Evolutionary conservation across 2,888 invertebrate species (phyloP).

Genomic region (Apotomis turbidana): DNA sequence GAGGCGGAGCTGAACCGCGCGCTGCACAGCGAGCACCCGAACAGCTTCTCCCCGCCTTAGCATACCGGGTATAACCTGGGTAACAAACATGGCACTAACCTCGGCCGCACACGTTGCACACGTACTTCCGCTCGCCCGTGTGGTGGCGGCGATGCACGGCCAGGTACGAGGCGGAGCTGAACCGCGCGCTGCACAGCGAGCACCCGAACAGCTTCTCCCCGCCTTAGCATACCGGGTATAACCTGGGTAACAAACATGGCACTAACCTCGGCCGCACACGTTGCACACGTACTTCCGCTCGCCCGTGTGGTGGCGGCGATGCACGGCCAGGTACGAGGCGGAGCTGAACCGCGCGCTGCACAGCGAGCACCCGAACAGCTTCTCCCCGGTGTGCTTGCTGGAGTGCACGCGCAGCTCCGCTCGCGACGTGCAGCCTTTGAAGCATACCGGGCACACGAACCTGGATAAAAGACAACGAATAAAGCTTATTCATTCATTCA

Average conservation of each 20-base stretch:
- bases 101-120: slow-evolving; percentile 70
- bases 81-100: slow-evolving; percentile 51
- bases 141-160: slow-evolving; percentile 75
- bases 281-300: slow-evolving; percentile 68
- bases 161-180: slow-evolving; percentile 74
- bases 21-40: background rate
- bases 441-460: slow-evolving; percentile 75
- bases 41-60: slow-evolving; percentile 8
- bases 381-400: slow-evolving; percentile 74
- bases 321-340: slow-evolving; percentile 74
- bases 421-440: slow-evolving; percentile 76
- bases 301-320: slow-evolving; percentile 71
- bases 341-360: slow-evolving; percentile 75
- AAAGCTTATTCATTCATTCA: too few relatives aligned
- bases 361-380: slow-evolving; percentile 70
- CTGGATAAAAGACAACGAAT: slow-evolving; percentile 51
- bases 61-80: background rate
- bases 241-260: slow-evolving; percentile 40
- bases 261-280: slow-evolving; percentile 70
- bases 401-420: slow-evolving; percentile 75
- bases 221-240: too few relatives aligned
- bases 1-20: background rate
- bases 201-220: slow-evolving; percentile 78
- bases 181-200: slow-evolving; percentile 67
- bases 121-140: slow-evolving; percentile 67